Conservation (phyloP, 2,797 vertebrate species). For the Salarias fasciatus region DNA sequence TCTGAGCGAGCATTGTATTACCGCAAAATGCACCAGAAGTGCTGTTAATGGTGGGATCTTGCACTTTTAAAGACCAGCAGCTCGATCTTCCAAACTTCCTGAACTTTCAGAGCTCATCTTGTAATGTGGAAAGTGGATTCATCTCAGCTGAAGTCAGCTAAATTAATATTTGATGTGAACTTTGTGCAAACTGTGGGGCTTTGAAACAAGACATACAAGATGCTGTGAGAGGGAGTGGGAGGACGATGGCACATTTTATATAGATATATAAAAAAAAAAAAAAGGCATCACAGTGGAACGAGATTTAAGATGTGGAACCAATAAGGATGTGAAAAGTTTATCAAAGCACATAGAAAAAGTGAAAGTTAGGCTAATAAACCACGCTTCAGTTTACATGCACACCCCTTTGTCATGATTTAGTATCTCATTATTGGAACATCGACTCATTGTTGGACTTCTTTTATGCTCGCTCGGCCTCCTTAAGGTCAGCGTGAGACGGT, state of each 20-base stretch:
- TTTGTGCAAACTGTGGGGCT: slow-evolving; percentile 38
- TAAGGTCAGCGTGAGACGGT: slow-evolving; percentile 32
- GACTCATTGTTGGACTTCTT: neutral
- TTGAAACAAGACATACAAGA: slow-evolving; percentile 50
- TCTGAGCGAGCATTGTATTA: slow-evolving; percentile 30
- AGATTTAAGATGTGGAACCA: slow-evolving; percentile 3
- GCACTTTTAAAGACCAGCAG: slow-evolving; percentile 34
- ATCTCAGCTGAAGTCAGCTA: slow-evolving; percentile 54
- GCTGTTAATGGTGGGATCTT: slow-evolving; percentile 19
- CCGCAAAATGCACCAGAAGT: neutral
- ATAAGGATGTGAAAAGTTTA: slow-evolving; percentile 9
- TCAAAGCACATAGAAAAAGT: neutral
- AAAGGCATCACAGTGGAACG: neutral
- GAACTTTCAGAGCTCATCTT: slow-evolving; percentile 43
- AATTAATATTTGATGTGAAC: slow-evolving; percentile 71
- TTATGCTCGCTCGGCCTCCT: slow-evolving; percentile 5
- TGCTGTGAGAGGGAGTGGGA: slow-evolving; percentile 3
- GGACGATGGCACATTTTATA: neutral
- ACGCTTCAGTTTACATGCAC: neutral
- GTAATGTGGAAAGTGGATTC: slow-evolving; percentile 39
- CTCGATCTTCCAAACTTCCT: slow-evolving; percentile 26
- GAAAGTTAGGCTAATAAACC: neutral
- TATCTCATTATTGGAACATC: slow-evolving; percentile 2
- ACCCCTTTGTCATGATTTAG: slow-evolving; percentile 6
- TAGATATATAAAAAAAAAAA: neutral